Base-by-base conservation (phyloP, 2,113 vertebrate genomes). In the Anser cygnoides region DNA sequence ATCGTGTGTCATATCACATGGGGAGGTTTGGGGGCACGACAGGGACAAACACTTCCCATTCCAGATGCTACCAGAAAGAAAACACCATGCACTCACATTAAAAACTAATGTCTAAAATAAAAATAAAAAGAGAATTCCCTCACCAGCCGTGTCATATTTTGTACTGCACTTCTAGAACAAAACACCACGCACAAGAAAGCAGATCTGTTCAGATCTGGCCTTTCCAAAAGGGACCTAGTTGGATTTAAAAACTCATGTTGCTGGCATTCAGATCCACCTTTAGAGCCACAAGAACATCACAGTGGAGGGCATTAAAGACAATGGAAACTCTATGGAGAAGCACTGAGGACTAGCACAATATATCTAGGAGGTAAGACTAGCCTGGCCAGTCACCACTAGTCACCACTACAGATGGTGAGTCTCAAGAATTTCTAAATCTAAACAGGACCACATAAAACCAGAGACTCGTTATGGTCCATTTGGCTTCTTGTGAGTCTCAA, bases 1-100 rank as follows among this genome's bases (percentile, higher is more conserved):
- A 49, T 7, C 17, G 20, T 18, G 10, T 59, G n/a, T 6, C 7
- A 1, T 4, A 23, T 0, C 3, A 15, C 54, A 25, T 0, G 18
- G 5, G 35, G 13, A 28, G 41, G 3, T 3, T 9, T 70, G 49
- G 20, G 43, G 41, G 37, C 54, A 87, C 50, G 25, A 39, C 9
- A 28, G 21, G 62, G 57, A 82, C 54, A 59, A 82, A 50, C 23
- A 44, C 25, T 3, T n/a, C 25, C 39, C 11, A 63, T 49, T 49
- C 61, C 2, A 6, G 57, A 41, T 39, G 39, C 37, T 57, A 41
- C 19, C 63, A 71, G 17, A 33, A 83, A 46, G 37, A 76, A 78
- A 63, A 84, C 21, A 25, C 44, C 29, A 50, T 3, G 33, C 33
- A 35, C 8, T 43, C 50, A 19, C 3, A 23, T 37, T 10, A 49